phyloP scores from a whole-genome alignment of 2,797 vertebrate species.

The Odontamblyopus rebecca region DNA sequence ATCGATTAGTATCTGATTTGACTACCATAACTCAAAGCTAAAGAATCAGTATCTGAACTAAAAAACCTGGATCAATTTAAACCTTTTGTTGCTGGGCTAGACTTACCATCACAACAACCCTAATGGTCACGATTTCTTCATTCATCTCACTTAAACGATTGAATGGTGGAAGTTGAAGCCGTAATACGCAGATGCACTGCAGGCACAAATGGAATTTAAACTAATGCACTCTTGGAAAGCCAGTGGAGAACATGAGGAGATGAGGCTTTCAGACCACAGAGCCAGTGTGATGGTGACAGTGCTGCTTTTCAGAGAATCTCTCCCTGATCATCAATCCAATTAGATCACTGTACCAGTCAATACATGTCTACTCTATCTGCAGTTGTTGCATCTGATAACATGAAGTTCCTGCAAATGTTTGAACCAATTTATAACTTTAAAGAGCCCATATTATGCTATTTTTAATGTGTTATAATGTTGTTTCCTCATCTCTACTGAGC shows the following conservation, averaged over 20 bases:
- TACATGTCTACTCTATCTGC: neutral
- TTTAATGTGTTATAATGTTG: too few species aligned
- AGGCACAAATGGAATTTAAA: neutral
- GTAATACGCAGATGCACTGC: neutral
- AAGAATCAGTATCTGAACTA: neutral
- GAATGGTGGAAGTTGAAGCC: neutral
- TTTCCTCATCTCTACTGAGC: too few species aligned
- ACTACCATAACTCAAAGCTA: neutral
- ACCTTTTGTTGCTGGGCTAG: neutral
- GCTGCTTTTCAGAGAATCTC: neutral
- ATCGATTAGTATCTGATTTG: too few species aligned
- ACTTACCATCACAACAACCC: neutral
- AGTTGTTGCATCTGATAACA: neutral
- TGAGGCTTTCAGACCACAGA: slow-evolving; percentile 3
- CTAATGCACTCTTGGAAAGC: neutral
- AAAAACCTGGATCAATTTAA: neutral
- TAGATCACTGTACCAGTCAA: neutral
- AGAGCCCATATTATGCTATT: too few species aligned
- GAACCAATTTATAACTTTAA: neutral
- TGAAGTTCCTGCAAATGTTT: neutral
- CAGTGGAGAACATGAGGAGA: neutral
- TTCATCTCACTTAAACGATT: neutral
- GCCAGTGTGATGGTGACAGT: neutral
- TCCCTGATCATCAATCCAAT: neutral
- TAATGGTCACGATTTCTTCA: neutral